These are phyloP conservation scores for Spermophilus dauricus DNA, from an alignment of 2,113 vertebrate species.

Conservation along the genomic window DNA sequence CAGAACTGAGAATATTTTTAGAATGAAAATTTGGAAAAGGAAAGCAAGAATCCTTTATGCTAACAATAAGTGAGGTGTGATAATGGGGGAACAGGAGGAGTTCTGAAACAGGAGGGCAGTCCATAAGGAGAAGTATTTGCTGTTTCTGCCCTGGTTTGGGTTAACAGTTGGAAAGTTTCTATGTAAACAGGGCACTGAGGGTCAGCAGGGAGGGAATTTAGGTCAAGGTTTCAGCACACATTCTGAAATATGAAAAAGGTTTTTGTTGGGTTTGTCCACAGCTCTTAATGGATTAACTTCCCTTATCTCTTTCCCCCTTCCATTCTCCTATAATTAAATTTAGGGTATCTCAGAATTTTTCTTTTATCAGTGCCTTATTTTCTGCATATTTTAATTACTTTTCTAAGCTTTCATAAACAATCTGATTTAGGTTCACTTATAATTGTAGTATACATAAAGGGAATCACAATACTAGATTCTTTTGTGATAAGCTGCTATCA, in stretches of 20 bases:
- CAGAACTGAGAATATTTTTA: neutral
- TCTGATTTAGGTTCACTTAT: neutral
- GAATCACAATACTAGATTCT: neutral
- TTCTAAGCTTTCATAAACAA: neutral
- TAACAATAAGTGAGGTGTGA: too few species aligned
- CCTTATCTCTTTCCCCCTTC: neutral
- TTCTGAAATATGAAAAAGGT: neutral
- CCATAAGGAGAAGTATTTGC: neutral
- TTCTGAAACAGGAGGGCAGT: neutral
- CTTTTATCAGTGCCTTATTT: neutral
- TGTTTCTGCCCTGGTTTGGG: neutral
- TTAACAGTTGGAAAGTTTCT: neutral
- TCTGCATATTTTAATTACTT: neutral
- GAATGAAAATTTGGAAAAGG: neutral
- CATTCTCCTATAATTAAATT: neutral
- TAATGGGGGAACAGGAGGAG: too few species aligned
- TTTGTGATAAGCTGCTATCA: slow-evolving; percentile 13
- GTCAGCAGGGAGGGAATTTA: neutral
- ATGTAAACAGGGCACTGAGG: neutral
- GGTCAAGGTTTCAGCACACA: neutral
- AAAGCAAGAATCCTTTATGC: neutral
- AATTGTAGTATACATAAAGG: neutral
- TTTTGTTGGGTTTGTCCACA: neutral
- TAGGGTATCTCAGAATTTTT: neutral
- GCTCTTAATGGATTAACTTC: neutral